These are phyloP conservation scores for Macrotrachela quadricornifera DNA, from an alignment of 1,140 invertebrate genomes.

Conservation along the genomic window DNA sequence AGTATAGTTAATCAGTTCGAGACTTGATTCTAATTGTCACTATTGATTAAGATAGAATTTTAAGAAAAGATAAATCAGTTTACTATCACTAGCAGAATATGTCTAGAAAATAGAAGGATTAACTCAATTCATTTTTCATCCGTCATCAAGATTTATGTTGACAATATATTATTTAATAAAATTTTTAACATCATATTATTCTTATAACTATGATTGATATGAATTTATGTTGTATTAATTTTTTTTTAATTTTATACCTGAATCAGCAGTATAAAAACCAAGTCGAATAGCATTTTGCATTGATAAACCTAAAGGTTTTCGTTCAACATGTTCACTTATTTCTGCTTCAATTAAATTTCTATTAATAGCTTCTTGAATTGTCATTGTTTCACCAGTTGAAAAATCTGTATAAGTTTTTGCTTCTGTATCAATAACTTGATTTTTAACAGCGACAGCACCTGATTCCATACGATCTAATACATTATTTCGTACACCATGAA, in stretches of 20 bases:
- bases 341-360: slow-evolving; percentile 3
- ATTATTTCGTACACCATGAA: background rate
- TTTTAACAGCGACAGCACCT: slow-evolving; percentile 2
- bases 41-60: no score
- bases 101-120: no score
- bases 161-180: no score
- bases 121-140: no score
- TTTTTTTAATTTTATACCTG: background rate
- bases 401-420: slow-evolving; percentile 1
- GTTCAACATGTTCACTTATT: slow-evolving; percentile 1
- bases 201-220: no score
- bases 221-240: no score
- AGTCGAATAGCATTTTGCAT: slow-evolving; percentile 7
- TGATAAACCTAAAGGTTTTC: slow-evolving; percentile 5
- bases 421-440: slow-evolving; percentile 6
- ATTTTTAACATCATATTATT: no score
- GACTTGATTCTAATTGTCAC: no score
- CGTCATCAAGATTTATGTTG: no score
- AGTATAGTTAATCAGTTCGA: no score
- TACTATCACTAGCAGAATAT: no score
- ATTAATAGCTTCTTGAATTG: slow-evolving; percentile 1
- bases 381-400: background rate
- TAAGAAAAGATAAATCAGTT: no score
- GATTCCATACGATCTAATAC: slow-evolving; percentile 4
- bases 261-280: background rate